A percentile compares a stretch with the other conserved stretches of the same genome.
Evolutionary conservation across 2,888 invertebrate species (phyloP).

Genomic region (Euspilapteryx auroguttella): DNA sequence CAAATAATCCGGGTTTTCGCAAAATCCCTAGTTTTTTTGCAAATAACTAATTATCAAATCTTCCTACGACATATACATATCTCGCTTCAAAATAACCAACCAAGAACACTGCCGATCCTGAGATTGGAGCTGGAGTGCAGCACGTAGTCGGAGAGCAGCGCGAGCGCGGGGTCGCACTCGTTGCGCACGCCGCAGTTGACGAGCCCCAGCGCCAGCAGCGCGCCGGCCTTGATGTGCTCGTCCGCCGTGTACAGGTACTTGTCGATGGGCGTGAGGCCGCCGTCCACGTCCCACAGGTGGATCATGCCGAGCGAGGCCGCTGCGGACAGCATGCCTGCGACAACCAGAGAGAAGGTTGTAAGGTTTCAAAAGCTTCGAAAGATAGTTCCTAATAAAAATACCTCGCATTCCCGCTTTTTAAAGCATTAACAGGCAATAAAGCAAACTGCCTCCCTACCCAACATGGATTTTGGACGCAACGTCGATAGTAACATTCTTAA

Average conservation of each 20-base stretch:
- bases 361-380: too few relatives aligned
- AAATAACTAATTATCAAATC: too few relatives aligned
- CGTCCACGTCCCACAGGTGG: constrained; percentile 97
- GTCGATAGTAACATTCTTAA: too few relatives aligned
- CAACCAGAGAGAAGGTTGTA: too few relatives aligned
- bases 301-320: constrained; percentile 96
- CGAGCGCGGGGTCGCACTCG: constrained; percentile 97
- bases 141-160: constrained; percentile 92
- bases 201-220: constrained; percentile 92
- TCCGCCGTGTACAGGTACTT: constrained; percentile 95
- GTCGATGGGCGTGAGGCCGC: constrained; percentile 96
- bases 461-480: too few relatives aligned
- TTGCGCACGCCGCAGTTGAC: constrained; percentile 97
- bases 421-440: too few relatives aligned
- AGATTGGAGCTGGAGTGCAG: constrained; percentile 80
- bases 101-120: constrained; percentile 82
- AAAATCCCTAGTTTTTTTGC: too few relatives aligned
- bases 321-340: constrained; percentile 88
- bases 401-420: neutral
- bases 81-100: constrained; percentile 22
- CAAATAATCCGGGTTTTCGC: too few relatives aligned
- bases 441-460: too few relatives aligned
- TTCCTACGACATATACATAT: too few relatives aligned
- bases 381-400: too few relatives aligned
- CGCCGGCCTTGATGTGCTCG: constrained; percentile 96